Evolutionary conservation across 2,888 invertebrate genomes (phyloP).

Genomic region (Microchrysa polita): DNA sequence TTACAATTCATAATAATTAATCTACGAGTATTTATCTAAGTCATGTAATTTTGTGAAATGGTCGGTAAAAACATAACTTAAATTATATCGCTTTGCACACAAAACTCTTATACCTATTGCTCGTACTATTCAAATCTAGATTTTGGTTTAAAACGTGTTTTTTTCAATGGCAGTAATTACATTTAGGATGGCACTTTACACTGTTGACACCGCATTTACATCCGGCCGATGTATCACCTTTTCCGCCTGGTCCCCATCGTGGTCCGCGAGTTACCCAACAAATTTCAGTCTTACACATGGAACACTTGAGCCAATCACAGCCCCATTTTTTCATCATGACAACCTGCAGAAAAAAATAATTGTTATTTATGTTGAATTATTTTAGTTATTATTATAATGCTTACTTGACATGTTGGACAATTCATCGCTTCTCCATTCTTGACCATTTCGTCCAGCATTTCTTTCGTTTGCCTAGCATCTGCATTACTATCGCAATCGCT

Average conservation of each 20-base stretch:
- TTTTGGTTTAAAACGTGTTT: background rate
- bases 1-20: too few species aligned
- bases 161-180: conserved; percentile 54
- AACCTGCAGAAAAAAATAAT: conserved; percentile 47
- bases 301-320: conserved; percentile 91
- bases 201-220: conserved; percentile 54
- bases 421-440: conserved; percentile 84
- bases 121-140: background rate
- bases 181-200: conserved; percentile 54
- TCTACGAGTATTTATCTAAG: too few species aligned
- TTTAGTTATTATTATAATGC: too few species aligned
- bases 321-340: conserved; percentile 92
- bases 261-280: conserved; percentile 90
- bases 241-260: conserved; percentile 54
- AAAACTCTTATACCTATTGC: background rate
- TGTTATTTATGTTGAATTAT: too few species aligned
- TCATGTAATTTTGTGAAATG: too few species aligned
- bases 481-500: conserved; percentile 74
- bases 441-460: conserved; percentile 84
- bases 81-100: background rate
- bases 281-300: conserved; percentile 92
- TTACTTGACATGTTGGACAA: conserved; percentile 85
- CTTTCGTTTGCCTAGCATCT: conserved; percentile 78
- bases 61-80: too few species aligned
- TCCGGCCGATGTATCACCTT: conserved; percentile 54